Percentiles rank a stretch among this genome's conserved stretches.
Evolutionary conservation across 35 echinoderm and acorn worm species (phyloP).

Genomic region (Antedon bifida): DNA sequence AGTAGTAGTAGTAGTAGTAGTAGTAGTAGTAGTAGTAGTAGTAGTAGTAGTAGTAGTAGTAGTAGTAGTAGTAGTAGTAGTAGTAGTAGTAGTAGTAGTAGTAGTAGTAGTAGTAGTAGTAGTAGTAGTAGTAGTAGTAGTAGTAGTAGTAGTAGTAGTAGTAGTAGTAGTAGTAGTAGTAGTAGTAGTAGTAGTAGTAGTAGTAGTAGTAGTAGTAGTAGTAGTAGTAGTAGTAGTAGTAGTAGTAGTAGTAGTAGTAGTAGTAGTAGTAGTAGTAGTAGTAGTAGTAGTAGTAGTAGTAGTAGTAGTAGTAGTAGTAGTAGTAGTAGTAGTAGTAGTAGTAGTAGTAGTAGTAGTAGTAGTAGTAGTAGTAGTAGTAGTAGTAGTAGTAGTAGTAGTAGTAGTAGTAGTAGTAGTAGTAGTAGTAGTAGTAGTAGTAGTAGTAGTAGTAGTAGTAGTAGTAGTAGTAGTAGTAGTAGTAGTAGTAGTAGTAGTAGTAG

Average conservation of each 20-base stretch:
- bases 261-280: background rate
- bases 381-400: background rate
- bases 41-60: background rate
- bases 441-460: background rate
- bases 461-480: background rate
- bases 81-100: background rate
- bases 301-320: background rate
- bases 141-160: background rate
- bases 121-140: background rate
- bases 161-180: background rate
- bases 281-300: background rate
- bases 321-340: background rate
- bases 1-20: background rate
- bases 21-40: background rate
- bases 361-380: background rate
- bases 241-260: background rate
- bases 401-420: background rate
- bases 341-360: background rate
- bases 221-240: background rate
- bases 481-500: background rate
- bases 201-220: background rate
- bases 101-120: background rate
- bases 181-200: background rate
- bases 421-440: background rate
- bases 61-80: background rate